Percentiles rank a stretch among this genome's conserved stretches.
These are phyloP conservation scores for Cetonia aurata DNA, from an alignment of 2,888 invertebrate genomes.

Conservation along the genomic window DNA sequence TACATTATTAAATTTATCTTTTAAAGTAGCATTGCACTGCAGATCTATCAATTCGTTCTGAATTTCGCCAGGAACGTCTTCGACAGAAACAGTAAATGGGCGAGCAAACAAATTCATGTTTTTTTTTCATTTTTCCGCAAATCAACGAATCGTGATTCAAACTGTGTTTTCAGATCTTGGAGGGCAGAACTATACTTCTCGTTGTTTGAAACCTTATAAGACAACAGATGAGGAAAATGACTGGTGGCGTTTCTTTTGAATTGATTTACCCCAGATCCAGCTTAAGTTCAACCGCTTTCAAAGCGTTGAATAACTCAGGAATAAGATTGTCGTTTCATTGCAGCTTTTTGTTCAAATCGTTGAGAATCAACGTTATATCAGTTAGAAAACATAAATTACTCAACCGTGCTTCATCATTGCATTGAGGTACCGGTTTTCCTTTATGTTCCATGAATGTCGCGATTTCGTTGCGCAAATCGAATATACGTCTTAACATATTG, in stretches of 20 bases:
- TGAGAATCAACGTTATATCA: not conserved
- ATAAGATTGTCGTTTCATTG: not conserved
- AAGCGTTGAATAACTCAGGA: not conserved
- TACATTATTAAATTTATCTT: constrained; percentile 4
- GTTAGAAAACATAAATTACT: not conserved
- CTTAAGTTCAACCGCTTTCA: constrained; percentile 1
- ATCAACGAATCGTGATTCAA: not conserved
- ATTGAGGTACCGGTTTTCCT: constrained; percentile 50
- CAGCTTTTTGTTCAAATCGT: constrained; percentile 1
- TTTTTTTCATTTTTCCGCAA: not conserved
- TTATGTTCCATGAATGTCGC: constrained; percentile 53
- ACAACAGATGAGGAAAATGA: constrained; percentile 4
- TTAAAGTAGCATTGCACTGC: constrained; percentile 2
- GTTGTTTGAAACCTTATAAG: not conserved
- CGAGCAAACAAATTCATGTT: not conserved
- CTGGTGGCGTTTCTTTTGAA: not conserved
- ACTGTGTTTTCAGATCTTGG: not conserved
- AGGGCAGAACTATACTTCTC: not conserved
- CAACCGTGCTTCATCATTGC: not conserved
- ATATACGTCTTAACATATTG: constrained; percentile 50
- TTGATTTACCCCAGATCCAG: not conserved
- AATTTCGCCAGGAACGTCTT: constrained; percentile 1
- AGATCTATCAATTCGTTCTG: constrained; percentile 16
- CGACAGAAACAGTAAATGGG: not conserved
- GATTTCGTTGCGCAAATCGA: constrained; percentile 51